These are phyloP conservation scores for Boloria euphrosyne DNA, from an alignment of 2,888 invertebrate species.

Conservation along the genomic window DNA sequence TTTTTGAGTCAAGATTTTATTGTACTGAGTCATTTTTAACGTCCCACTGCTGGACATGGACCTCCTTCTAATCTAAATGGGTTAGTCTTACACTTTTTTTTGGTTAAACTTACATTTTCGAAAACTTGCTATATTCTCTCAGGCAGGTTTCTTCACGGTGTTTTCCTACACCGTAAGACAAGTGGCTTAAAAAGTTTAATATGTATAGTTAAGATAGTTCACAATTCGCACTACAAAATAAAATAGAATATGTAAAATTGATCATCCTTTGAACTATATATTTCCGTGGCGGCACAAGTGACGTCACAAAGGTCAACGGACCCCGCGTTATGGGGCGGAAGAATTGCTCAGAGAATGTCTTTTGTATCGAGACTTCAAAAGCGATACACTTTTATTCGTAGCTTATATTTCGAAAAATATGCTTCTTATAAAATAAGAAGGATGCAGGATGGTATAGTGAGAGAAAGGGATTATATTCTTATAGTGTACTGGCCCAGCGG, in stretches of 20 bases:
- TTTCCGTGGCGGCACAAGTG: slow-evolving; percentile 15
- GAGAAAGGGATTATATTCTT: not conserved
- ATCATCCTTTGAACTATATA: not conserved
- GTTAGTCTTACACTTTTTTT: too few species aligned
- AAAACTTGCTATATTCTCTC: too few species aligned
- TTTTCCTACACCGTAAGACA: too few species aligned
- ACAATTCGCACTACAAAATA: not conserved
- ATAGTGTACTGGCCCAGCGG: too few species aligned
- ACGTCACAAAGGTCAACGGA: slow-evolving; percentile 27
- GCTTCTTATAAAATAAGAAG: not conserved
- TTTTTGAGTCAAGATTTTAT: not conserved
- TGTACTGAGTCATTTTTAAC: not conserved
- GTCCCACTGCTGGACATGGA: too few species aligned
- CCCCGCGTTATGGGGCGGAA: slow-evolving; percentile 31
- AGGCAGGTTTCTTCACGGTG: too few species aligned
- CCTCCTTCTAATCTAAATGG: too few species aligned
- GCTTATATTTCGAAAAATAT: slow-evolving; percentile 13
- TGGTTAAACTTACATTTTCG: too few species aligned
- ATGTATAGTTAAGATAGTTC: too few species aligned
- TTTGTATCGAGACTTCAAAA: slow-evolving; percentile 28
- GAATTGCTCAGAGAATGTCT: slow-evolving; percentile 31
- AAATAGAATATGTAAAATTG: not conserved
- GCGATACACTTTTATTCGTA: slow-evolving; percentile 15
- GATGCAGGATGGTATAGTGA: too few species aligned
- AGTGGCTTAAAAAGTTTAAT: too few species aligned